Evolutionary conservation across 2,888 invertebrate genomes (phyloP), one percentile per base, ranked within the genome.

Genomic region (Drosophila suboccidentalis): DNA sequence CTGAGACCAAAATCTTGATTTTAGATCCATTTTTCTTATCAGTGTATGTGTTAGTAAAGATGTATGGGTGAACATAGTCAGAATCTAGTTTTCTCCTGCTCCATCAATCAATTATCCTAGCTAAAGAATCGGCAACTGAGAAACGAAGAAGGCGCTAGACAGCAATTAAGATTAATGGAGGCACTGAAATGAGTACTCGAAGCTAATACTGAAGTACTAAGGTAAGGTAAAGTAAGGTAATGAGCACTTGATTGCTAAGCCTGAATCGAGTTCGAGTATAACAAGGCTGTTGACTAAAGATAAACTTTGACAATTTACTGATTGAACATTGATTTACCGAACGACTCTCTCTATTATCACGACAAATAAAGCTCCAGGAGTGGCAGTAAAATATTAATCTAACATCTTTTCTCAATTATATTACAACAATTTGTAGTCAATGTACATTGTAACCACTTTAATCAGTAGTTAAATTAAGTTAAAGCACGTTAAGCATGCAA

Each of bases 81-180:
- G 44, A 64, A 34, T 22, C 57, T 47, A 19, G 10, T 36, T 32
- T 13, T 11, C 39, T 26, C 1, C 41, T 44, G 2, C 38, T 54
- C 34, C 57, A 74, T 65, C 71, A 75, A 61, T 75, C 58, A 65
- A 66, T 75, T 61, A 65, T 32, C 34, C 32, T 17, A 38, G 26
- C 39, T 29, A 60, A 44, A 15, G 44, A 55, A 55, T 29, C 36
- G 19, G 44, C 36, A 46, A 26, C 43, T 46, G 19, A 46, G 44
- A 32, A 36, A 53, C 38, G 32, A 43, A 50, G 44, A 32, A 46
- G 13, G 19, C 29, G 38, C 19, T 65, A 32, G 55, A 51, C 55
- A 55, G 46, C 71, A 71, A 67, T 73, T 73, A 54, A 73, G 54
- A 73, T 73, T 62, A 67, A 73, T 72, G 67, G 47, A 53, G 32